Evolutionary conservation across 1,140 invertebrate species (phyloP).

Genomic region (Drosophila arizonae): DNA sequence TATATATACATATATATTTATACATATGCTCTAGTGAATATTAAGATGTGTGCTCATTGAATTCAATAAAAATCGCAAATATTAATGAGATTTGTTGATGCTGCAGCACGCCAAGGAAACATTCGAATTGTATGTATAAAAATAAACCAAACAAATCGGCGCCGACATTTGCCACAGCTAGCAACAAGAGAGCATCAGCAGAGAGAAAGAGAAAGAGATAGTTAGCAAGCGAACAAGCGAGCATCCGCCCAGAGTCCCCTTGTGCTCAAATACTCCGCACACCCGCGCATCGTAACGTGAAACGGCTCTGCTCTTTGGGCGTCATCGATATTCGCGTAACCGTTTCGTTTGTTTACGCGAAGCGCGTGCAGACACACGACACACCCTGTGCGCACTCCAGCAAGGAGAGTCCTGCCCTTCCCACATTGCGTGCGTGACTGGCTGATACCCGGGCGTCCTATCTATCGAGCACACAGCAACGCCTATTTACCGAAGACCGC

Average conservation of each 20-base stretch:
- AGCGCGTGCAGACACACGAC: constrained; percentile 16
- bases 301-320: constrained; percentile 15
- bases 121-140: constrained; percentile 58
- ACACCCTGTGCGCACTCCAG: constrained; percentile 26
- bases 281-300: not conserved
- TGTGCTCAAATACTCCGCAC: not conserved
- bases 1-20: constrained; percentile 8
- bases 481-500: constrained; percentile 26
- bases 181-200: constrained; percentile 60
- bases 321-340: constrained; percentile 40
- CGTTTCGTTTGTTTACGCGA: constrained; percentile 40
- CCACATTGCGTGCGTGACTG: constrained; percentile 4
- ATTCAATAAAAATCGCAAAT: constrained; percentile 63
- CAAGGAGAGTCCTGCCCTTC: constrained; percentile 24
- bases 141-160: constrained; percentile 77
- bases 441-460: constrained; percentile 29
- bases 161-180: constrained; percentile 44
- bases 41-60: constrained; percentile 34
- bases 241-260: constrained; percentile 26
- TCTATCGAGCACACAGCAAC: constrained; percentile 16
- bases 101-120: constrained; percentile 41
- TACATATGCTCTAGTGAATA: not conserved
- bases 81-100: constrained; percentile 59
- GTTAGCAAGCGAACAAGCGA: constrained; percentile 35
- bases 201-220: not conserved